Percentiles rank a stretch among this genome's conserved stretches.
These are phyloP conservation scores for Elmis aenea DNA, from an alignment of 2,888 invertebrate genomes.

Conservation along the genomic window DNA sequence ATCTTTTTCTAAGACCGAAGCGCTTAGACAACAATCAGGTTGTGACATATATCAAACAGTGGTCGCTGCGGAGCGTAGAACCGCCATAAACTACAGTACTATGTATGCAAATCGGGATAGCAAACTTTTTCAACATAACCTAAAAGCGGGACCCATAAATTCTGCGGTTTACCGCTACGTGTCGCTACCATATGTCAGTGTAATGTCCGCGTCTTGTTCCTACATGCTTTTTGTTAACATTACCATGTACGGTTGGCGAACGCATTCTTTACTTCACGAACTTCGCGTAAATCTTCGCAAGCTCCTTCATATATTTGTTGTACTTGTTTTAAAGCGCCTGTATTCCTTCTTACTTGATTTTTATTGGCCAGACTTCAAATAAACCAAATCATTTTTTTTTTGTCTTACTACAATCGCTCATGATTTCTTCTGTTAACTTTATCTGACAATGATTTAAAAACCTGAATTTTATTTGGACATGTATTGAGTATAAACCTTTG, in stretches of 20 bases:
- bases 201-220: slow-evolving; percentile 33
- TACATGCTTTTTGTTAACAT: slow-evolving; percentile 34
- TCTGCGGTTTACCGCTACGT: slow-evolving; percentile 35
- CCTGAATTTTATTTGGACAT: no score
- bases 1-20: slow-evolving; percentile 14
- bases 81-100: slow-evolving; percentile 35
- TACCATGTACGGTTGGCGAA: slow-evolving; percentile 32
- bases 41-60: slow-evolving; percentile 27
- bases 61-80: slow-evolving; percentile 24
- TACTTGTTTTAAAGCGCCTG: slow-evolving; percentile 20
- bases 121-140: slow-evolving; percentile 36
- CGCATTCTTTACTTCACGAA: slow-evolving; percentile 24
- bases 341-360: slow-evolving; percentile 4
- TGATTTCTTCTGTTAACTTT: no score
- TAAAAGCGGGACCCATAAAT: slow-evolving; percentile 36
- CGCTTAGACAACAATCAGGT: slow-evolving; percentile 24
- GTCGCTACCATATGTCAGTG: slow-evolving; percentile 37
- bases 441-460: no score
- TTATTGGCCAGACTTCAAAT: no score
- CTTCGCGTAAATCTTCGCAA: slow-evolving; percentile 24
- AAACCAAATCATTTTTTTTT: no score
- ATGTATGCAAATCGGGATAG: slow-evolving; percentile 39
- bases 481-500: no score
- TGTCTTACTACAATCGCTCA: no score
- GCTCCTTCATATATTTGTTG: slow-evolving; percentile 14